Percentiles rank a stretch among this genome's conserved stretches.
Evolutionary conservation across 2,888 invertebrate species (phyloP).

Genomic region (Orchestes rusci): DNA sequence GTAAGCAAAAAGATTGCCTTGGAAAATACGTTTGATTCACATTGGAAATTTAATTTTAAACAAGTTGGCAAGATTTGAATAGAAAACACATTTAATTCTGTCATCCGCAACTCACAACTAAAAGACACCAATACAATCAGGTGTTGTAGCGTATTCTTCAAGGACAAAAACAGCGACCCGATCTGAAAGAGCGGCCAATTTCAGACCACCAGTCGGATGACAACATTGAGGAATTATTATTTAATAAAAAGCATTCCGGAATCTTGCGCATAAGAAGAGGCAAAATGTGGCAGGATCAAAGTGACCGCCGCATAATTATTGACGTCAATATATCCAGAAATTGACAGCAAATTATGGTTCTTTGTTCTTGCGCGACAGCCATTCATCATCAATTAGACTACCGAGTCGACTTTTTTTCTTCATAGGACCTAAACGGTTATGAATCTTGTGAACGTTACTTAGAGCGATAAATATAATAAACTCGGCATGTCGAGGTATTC

Average conservation of each 20-base stretch:
- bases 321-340: conserved; percentile 45
- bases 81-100: no score
- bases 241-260: conserved; percentile 27
- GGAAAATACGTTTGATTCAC: no score
- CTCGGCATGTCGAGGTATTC: neutral
- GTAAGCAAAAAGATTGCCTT: no score
- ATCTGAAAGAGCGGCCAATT: no score
- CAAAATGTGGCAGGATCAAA: conserved; percentile 32
- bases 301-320: conserved; percentile 41
- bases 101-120: no score
- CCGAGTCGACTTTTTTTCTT: conserved; percentile 26
- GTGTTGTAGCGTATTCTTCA: no score
- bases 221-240: conserved; percentile 27
- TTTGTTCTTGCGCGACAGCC: conserved; percentile 42
- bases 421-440: conserved; percentile 31
- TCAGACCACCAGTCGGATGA: conserved; percentile 26
- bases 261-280: conserved; percentile 23
- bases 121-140: no score
- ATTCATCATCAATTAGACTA: conserved; percentile 45
- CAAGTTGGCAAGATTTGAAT: no score
- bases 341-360: conserved; percentile 47
- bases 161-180: no score
- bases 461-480: conserved; percentile 6
- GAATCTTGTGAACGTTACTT: conserved; percentile 27
- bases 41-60: no score